Evolutionary conservation across 2,888 invertebrate genomes (phyloP), one percentile per base, ranked within the genome.

Genomic region (Mesochorus sp.): DNA sequence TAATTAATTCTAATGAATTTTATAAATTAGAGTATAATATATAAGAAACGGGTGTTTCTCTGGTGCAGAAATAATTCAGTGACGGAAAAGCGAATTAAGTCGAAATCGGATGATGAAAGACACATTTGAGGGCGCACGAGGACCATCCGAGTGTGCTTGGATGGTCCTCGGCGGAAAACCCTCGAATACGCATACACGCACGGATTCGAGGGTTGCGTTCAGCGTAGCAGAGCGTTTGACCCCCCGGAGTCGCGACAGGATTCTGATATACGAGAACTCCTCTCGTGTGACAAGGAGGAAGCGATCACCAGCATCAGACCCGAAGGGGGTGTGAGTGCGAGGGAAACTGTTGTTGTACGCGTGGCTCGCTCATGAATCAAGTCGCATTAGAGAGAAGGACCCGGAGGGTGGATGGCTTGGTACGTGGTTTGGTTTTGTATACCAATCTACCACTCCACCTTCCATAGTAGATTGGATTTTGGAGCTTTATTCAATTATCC

Each of bases 391-490:
- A 70, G 86, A 81, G 76, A 66, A 81, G 37, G 49, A 64, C 34
- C 12, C 62, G 42, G 49, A 62, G 70, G 72, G 71, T 59, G 53
- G 66, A 73, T 57, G 68, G 57, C 34, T 44, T n/a, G n/a, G 47
- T 34, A 47, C 39, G 70, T 57, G 39, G 51, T 64, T 44, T 24
- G 71, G 85, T n/a, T n/a, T n/a, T 84, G 85, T 84, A 85, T 85
- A 87, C 87, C 88, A 87, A 90, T 90, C 88, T 87, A 87, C 88
- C 85, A 83, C 84, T 85, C 83, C 83, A 85, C 87, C 87, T 85
- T 86, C 81, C n/a, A n/a, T 84, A 89, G 88, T 90, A 89, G 90
- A 91, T 91, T 91, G 88, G 90, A 91, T 91, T 89, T 84, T 83
- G 82, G 83, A 86, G 88, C 87, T 88, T 89, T 88, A 91, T 90